phyloP scores from a whole-genome alignment of 2,797 vertebrate genomes.

The Podarcis siculus region DNA sequence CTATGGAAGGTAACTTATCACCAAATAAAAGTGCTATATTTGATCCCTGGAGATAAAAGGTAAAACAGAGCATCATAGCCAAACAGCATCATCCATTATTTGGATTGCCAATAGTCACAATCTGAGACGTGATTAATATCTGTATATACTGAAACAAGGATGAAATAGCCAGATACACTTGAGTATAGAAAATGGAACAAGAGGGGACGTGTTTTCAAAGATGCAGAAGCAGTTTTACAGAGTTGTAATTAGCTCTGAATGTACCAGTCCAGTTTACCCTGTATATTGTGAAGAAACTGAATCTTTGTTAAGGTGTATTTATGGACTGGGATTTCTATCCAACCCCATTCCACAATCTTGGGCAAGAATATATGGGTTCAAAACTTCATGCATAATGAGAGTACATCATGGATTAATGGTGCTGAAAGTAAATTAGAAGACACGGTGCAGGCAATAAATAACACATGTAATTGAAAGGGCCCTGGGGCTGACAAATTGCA shows the following conservation, averaged over 20 bases:
- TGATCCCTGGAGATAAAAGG: background rate
- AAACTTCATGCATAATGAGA: slow-evolving; percentile 25
- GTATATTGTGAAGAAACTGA: background rate
- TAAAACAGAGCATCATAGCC: slow-evolving; percentile 9
- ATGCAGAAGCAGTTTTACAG: background rate
- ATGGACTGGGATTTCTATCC: background rate
- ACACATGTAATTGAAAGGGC: slow-evolving; percentile 24
- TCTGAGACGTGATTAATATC: slow-evolving; percentile 13
- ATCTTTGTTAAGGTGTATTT: slow-evolving; percentile 8
- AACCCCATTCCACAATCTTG: background rate
- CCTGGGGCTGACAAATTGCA: slow-evolving; percentile 18
- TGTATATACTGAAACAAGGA: slow-evolving; percentile 1
- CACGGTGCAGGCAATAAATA: slow-evolving; percentile 29
- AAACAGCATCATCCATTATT: slow-evolving; percentile 8
- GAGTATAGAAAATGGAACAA: background rate
- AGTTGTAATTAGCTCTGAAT: background rate
- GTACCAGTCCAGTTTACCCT: background rate
- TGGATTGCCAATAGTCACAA: slow-evolving; percentile 9
- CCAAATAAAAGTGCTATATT: slow-evolving; percentile 1
- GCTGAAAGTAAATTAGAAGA: slow-evolving; percentile 34
- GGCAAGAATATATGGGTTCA: background rate
- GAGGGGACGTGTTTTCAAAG: background rate
- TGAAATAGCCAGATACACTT: background rate
- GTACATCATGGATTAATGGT: slow-evolving; percentile 32
- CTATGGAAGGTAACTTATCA: background rate